Conservation (phyloP, 2,888 invertebrate genomes). For the Acronicta psi region DNA sequence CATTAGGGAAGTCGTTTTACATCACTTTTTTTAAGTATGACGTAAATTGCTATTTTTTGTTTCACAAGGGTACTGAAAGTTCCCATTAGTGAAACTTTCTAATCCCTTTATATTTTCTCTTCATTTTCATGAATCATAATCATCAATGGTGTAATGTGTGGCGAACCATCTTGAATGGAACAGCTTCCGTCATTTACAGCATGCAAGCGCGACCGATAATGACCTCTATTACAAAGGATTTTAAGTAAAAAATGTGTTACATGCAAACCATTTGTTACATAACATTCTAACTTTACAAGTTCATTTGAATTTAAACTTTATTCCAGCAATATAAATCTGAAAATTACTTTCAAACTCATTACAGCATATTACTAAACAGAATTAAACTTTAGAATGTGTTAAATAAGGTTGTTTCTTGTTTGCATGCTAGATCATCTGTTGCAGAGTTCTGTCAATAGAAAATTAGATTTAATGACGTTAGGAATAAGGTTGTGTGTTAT, state of each 20-base stretch:
- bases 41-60: not conserved
- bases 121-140: slow-evolving; percentile 19
- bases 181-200: slow-evolving; percentile 48
- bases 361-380: slow-evolving; percentile 1
- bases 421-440: slow-evolving; percentile 1
- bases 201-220: slow-evolving; percentile 54
- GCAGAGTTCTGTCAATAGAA: slow-evolving; percentile 16
- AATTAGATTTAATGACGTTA: slow-evolving; percentile 31
- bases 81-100: slow-evolving; percentile 17
- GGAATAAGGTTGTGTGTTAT: slow-evolving; percentile 38
- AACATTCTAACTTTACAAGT: slow-evolving; percentile 43
- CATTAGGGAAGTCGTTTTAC: not conserved
- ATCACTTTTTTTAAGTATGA: not conserved
- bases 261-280: slow-evolving; percentile 51
- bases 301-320: slow-evolving; percentile 40
- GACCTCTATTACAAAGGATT: slow-evolving; percentile 60
- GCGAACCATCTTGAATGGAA: slow-evolving; percentile 28
- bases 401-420: slow-evolving; percentile 9
- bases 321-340: slow-evolving; percentile 9
- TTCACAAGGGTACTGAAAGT: not conserved
- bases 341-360: slow-evolving; percentile 21
- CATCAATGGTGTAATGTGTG: slow-evolving; percentile 24
- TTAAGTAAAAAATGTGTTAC: slow-evolving; percentile 58
- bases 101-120: slow-evolving; percentile 15
- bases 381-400: slow-evolving; percentile 7